Base-by-base conservation (phyloP, 2,113 vertebrate species). In the human region DNA sequence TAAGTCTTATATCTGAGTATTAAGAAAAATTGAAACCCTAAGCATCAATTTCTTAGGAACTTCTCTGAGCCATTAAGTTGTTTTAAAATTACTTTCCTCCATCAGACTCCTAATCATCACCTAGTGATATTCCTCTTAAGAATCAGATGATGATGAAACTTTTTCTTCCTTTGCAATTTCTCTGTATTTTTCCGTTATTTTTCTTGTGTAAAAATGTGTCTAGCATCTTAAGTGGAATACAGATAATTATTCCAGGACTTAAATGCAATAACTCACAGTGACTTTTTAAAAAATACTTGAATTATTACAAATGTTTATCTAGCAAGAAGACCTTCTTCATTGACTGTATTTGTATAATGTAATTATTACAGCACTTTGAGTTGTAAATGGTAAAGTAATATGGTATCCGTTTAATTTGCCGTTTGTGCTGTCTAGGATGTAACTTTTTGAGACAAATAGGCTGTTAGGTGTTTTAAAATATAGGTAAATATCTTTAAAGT, bases 371-470 rank as follows among this genome's bases (percentile, higher is more conserved):
- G 61, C 84, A 80, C 64, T 96, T 96, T 55, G 38, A 75, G 13
- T 81, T 97, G 17, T 88, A 90, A 94, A 17, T 35, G 32, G 70
- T 80, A 52, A 87, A 92, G 82, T 94, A 82, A 64, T n/a, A 52
- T 32, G 48, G 9, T 79, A 18, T 95, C n/a, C 84, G 32, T 55
- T 97, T 64, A 80, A 43, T 89, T 81, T 76, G 40, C 61, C 30
- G 82, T 81, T 89, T 89, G 22, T 73, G 17, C 2, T 86, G 38
- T 86, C 25, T 76, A n/a, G 73, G 11, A 76, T 50, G 30, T 43
- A 97, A 59, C 38, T 9, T 93, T 86, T 94, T 68, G n/a, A 80
- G 20, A 32, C 38, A 95, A 22, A 76, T 48, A 86, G 81, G 12
- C 23, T 85, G 76, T 91, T 80, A 85, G 48, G 52, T 18, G 45